Conservation (phyloP, 2,113 vertebrate genomes). For the Noturus placidus region DNA sequence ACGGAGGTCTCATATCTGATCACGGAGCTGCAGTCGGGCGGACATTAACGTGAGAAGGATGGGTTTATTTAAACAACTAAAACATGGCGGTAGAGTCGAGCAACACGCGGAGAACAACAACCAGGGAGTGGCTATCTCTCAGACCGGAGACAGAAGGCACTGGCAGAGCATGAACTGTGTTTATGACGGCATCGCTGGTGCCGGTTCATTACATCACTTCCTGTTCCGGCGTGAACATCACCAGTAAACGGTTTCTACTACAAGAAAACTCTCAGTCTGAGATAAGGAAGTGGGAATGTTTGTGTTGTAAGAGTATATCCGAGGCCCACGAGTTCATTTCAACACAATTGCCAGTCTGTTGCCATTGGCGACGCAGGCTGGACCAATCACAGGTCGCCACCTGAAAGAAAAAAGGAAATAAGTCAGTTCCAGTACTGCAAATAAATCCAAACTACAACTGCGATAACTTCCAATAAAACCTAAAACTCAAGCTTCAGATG, state of each 20-base stretch:
- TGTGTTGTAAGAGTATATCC: neutral
- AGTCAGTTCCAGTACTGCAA: neutral
- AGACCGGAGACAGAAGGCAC: neutral
- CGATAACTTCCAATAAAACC: too few species aligned
- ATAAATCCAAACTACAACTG: neutral
- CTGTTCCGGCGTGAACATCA: neutral
- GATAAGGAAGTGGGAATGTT: neutral
- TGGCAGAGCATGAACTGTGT: neutral
- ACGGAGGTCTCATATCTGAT: conserved; percentile 43
- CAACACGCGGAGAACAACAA: neutral
- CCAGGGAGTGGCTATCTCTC: neutral
- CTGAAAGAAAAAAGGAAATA: conserved; percentile 58
- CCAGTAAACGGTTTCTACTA: neutral
- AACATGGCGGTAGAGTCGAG: neutral
- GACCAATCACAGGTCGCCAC: conserved; percentile 36
- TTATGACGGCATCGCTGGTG: neutral
- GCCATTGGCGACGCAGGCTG: conserved; percentile 28
- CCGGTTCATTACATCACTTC: neutral
- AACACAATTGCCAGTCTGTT: conserved; percentile 28
- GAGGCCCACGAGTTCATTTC: conserved; percentile 11
- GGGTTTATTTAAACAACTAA: neutral
- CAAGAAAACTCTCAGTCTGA: too few species aligned
- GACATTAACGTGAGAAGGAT: neutral
- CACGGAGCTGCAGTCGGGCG: neutral
- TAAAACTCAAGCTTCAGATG: neutral